phyloP scores from a whole-genome alignment of 2,888 invertebrate species.

The Stenchaetothrips biformis region DNA sequence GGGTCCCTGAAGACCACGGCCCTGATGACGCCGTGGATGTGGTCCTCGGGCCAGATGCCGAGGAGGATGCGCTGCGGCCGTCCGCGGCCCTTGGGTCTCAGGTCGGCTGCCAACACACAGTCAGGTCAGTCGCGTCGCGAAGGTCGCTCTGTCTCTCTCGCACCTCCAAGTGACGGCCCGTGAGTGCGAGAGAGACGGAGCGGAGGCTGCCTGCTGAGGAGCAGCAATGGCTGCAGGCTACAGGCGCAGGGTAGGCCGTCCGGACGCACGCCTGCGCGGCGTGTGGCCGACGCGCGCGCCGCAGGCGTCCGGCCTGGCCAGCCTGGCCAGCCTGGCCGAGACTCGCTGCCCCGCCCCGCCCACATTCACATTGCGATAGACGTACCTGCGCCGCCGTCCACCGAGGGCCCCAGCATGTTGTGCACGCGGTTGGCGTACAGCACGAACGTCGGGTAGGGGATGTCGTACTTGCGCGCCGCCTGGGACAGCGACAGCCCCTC shows the following conservation, averaged over 20 bases:
- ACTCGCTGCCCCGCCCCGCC: not conserved
- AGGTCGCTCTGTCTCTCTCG: too few relatives aligned
- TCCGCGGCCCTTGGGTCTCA: conserved; percentile 86
- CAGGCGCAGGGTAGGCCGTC: conserved; percentile 29
- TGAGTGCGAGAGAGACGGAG: not conserved
- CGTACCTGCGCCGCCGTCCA: conserved; percentile 80
- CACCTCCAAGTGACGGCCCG: too few relatives aligned
- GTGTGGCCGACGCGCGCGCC: not conserved
- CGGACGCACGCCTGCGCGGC: not conserved
- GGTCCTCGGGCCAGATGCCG: conserved; percentile 91
- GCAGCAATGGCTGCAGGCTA: too few relatives aligned
- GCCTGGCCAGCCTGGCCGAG: not conserved
- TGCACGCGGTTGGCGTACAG: conserved; percentile 88
- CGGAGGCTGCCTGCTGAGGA: not conserved
- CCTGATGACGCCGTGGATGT: conserved; percentile 86
- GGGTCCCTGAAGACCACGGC: conserved; percentile 87
- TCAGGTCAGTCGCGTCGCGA: too few relatives aligned
- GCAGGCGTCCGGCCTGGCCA: not conserved
- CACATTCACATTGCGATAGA: conserved; percentile 18
- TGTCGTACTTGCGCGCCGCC: conserved; percentile 89
- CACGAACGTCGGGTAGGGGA: conserved; percentile 90
- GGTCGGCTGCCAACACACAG: conserved; percentile 54
- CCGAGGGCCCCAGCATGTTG: conserved; percentile 89
- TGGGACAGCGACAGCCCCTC: conserved; percentile 85
- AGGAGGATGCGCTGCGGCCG: conserved; percentile 84